phyloP scores from a whole-genome alignment of 2,888 invertebrate genomes.

The Choristoneura rosaceana region DNA sequence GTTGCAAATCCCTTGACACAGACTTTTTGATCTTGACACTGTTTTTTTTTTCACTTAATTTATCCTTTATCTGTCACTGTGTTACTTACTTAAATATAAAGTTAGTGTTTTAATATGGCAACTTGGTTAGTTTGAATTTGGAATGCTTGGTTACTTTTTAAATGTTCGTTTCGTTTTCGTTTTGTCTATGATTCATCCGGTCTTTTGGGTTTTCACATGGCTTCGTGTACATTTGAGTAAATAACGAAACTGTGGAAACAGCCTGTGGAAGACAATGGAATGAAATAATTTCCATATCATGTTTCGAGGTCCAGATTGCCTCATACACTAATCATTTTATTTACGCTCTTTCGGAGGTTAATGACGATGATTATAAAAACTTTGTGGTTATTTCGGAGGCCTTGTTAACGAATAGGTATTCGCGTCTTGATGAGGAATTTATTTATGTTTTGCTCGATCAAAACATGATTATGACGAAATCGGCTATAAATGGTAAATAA shows the following conservation, averaged over 20 bases:
- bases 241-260: conserved; percentile 54
- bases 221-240: conserved; percentile 77
- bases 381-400: conserved; percentile 45
- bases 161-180: conserved; percentile 57
- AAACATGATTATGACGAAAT: conserved; percentile 37
- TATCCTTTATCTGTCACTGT: conserved; percentile 54
- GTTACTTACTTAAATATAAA: conserved; percentile 50
- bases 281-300: conserved; percentile 63
- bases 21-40: conserved; percentile 81
- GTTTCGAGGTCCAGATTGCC: conserved; percentile 64
- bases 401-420: conserved; percentile 30
- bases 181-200: conserved; percentile 60
- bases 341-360: conserved; percentile 57
- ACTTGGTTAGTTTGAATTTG: conserved; percentile 69
- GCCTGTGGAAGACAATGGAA: conserved; percentile 62
- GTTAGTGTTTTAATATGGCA: conserved; percentile 77
- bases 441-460: conserved; percentile 28
- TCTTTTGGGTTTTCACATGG: conserved; percentile 66
- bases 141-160: conserved; percentile 72
- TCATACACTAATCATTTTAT: conserved; percentile 60
- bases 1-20: conserved; percentile 82
- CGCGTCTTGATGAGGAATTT: conserved; percentile 26
- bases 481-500: conserved; percentile 31
- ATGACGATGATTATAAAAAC: conserved; percentile 49
- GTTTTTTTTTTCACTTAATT: conserved; percentile 61